Percentiles rank a stretch among this genome's conserved stretches.
phyloP scores from a whole-genome alignment of 2,888 invertebrate species.

The Conchocele bisecta region DNA sequence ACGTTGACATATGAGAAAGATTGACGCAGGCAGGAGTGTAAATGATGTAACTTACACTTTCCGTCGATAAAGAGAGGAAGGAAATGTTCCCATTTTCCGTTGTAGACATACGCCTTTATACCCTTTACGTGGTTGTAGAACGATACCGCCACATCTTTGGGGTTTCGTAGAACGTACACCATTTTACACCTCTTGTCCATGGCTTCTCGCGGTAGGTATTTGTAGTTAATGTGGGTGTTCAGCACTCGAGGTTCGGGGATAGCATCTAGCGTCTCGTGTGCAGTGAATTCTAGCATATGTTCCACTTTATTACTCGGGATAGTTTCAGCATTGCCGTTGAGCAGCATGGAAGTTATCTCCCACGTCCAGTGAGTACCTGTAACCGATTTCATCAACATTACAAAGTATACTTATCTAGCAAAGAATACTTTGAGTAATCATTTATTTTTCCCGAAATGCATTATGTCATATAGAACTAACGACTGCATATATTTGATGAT shows the following conservation, averaged over 20 bases:
- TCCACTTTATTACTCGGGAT: constrained; percentile 41
- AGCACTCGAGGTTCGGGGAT: constrained; percentile 49
- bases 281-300: constrained; percentile 54
- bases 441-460: no score
- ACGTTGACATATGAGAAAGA: no score
- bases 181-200: constrained; percentile 51
- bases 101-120: constrained; percentile 49
- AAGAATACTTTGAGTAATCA: no score
- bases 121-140: constrained; percentile 42
- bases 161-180: constrained; percentile 52
- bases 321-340: constrained; percentile 48
- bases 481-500: no score
- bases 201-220: constrained; percentile 37
- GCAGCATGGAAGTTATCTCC: constrained; percentile 60
- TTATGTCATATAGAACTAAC: no score
- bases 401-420: no score
- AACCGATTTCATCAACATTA: no score
- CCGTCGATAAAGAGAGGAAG: constrained; percentile 54
- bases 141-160: constrained; percentile 56
- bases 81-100: constrained; percentile 58
- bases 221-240: constrained; percentile 49
- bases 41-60: constrained; percentile 61
- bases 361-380: constrained; percentile 62
- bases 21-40: no score
- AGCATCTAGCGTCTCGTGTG: constrained; percentile 27